Conservation (phyloP, 2,888 invertebrate species). For the Chirona hameri region DNA sequence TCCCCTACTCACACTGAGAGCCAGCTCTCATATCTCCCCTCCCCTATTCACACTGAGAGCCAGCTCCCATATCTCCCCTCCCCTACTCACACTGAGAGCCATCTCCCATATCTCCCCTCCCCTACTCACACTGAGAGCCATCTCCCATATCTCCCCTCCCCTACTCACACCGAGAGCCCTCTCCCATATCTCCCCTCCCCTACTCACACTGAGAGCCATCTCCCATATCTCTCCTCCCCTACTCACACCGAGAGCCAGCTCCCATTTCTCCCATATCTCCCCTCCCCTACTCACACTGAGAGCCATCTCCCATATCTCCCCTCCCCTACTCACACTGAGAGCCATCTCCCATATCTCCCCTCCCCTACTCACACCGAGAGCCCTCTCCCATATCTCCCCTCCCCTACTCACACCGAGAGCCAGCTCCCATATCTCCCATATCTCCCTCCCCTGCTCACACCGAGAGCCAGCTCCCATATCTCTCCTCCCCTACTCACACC, state of each 20-base stretch:
- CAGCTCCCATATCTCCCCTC: conserved; percentile 89
- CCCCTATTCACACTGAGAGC: conserved; percentile 62
- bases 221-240: conserved; percentile 73
- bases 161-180: background rate
- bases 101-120: too few species aligned
- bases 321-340: background rate
- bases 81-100: background rate
- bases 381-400: conserved; percentile 94
- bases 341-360: background rate
- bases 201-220: conserved; percentile 68
- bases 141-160: conserved; percentile 80
- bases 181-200: too few species aligned
- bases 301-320: conserved; percentile 92
- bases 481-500: background rate
- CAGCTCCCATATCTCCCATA: too few species aligned
- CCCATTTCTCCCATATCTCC: too few species aligned
- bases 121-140: conserved; percentile 66
- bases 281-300: conserved; percentile 56
- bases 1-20: background rate
- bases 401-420: background rate
- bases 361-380: conserved; percentile 60
- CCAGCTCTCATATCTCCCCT: too few species aligned
- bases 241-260: background rate
- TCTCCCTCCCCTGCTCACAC: conserved; percentile 48
- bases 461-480: conserved; percentile 90